Percentiles rank a stretch among this genome's conserved stretches.
These are phyloP conservation scores for Hippoglossus hippoglossus DNA, from an alignment of 2,797 vertebrate genomes.

Conservation along the genomic window DNA sequence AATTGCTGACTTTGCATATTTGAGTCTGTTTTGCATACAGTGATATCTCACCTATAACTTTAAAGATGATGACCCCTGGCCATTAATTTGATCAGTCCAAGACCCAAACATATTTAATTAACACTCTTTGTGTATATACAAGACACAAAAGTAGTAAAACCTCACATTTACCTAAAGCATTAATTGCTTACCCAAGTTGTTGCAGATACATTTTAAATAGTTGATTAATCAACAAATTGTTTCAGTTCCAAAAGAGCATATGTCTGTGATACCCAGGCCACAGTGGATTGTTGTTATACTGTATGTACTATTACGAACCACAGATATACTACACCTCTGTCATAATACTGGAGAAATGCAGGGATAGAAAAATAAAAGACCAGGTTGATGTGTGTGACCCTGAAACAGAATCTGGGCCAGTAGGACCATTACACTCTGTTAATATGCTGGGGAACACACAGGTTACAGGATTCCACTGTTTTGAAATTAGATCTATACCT, in stretches of 20 bases:
- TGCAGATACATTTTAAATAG: background rate
- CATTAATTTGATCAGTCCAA: no score
- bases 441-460: slow-evolving; percentile 30
- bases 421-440: slow-evolving; percentile 35
- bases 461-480: background rate
- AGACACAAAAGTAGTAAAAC: no score
- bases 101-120: no score
- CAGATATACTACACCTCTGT: no score
- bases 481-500: slow-evolving; percentile 2
- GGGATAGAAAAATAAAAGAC: background rate
- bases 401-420: slow-evolving; percentile 57
- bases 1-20: no score
- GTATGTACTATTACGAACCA: no score
- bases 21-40: no score
- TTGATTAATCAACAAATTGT: background rate
- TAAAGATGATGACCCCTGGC: no score
- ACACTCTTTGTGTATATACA: no score
- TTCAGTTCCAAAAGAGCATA: background rate
- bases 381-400: slow-evolving; percentile 2
- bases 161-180: background rate
- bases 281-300: no score
- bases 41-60: no score
- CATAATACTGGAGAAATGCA: background rate
- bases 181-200: background rate
- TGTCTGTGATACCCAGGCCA: no score